A percentile compares a stretch with the other conserved stretches of the same genome.
Conservation (phyloP, 2,888 invertebrate species). For the Imbricaverruca yamaguchii region DNA sequence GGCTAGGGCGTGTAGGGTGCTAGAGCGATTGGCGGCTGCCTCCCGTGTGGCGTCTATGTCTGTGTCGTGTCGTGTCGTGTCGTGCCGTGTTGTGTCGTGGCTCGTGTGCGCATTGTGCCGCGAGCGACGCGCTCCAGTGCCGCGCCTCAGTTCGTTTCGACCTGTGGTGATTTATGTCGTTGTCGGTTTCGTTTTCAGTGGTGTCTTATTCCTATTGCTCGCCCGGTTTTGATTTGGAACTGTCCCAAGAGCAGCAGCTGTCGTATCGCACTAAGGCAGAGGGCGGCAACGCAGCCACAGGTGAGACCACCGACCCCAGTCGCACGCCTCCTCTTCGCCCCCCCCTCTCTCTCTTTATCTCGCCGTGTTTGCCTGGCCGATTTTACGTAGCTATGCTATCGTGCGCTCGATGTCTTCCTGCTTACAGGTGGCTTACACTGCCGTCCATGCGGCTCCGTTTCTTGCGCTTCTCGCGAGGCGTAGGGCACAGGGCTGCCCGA, state of each 20-base stretch:
- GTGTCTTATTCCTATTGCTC: constrained; percentile 18
- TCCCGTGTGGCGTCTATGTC: neutral
- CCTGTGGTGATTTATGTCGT: neutral
- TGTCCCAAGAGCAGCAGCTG: constrained; percentile 9
- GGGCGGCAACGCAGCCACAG: neutral
- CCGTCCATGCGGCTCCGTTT: too few species aligned
- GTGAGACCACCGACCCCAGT: neutral
- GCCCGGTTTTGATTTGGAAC: constrained; percentile 18
- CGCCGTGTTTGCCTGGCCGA: neutral
- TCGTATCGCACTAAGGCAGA: neutral
- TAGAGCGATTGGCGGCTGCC: too few species aligned
- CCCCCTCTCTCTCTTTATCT: neutral
- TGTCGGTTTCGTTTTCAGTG: constrained; percentile 14
- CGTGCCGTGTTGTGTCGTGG: neutral
- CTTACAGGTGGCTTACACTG: neutral
- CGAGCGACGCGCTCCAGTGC: neutral
- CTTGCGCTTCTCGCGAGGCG: too few species aligned
- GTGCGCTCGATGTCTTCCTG: neutral
- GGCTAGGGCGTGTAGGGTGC: too few species aligned
- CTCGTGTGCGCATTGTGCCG: neutral
- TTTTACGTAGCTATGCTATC: neutral
- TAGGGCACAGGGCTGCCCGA: too few species aligned
- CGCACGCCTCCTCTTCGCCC: neutral
- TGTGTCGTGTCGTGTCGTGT: neutral
- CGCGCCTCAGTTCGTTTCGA: neutral